Percentiles rank a stretch among this genome's conserved stretches.
Evolutionary conservation across 2,888 invertebrate species (phyloP).

Genomic region (Euclidia mi): DNA sequence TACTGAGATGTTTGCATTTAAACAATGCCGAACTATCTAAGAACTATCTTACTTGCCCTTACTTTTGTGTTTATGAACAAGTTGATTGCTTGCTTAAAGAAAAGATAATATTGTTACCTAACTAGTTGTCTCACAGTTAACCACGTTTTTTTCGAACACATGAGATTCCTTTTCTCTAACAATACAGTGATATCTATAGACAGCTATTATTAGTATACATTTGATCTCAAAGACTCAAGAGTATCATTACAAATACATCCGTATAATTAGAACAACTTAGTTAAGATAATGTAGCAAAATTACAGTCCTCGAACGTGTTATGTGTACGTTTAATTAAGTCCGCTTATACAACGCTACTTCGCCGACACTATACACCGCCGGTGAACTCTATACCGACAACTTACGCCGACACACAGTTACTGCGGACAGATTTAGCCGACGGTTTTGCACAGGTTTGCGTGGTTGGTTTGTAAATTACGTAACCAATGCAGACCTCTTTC

Average conservation of each 20-base stretch:
- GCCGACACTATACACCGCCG: slow-evolving; percentile 36
- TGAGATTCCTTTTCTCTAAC: too few species aligned
- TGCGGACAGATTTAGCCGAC: slow-evolving; percentile 26
- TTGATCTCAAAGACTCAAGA: too few species aligned
- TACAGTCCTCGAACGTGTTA: slow-evolving; percentile 12
- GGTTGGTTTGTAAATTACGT: background rate
- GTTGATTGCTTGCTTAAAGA: too few species aligned
- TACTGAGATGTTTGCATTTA: too few species aligned
- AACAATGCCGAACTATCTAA: too few species aligned
- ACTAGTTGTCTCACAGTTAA: too few species aligned
- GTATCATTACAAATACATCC: slow-evolving; percentile 3
- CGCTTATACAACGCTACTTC: slow-evolving; percentile 31
- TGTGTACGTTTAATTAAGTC: slow-evolving; percentile 41
- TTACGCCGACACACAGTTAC: slow-evolving; percentile 29
- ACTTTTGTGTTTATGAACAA: too few species aligned
- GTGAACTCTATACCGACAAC: slow-evolving; percentile 26
- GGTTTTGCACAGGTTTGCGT: slow-evolving; percentile 15
- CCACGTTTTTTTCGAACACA: too few species aligned
- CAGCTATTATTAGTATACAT: too few species aligned
- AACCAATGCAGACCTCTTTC: background rate
- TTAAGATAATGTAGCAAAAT: slow-evolving; percentile 21
- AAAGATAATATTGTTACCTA: too few species aligned
- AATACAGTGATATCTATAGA: too few species aligned
- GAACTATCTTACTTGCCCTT: too few species aligned
- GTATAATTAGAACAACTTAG: slow-evolving; percentile 12